A percentile compares a stretch with the other conserved stretches of the same genome.
Conservation (phyloP, 1,140 invertebrate species). For the Drosophila persimilis region DNA sequence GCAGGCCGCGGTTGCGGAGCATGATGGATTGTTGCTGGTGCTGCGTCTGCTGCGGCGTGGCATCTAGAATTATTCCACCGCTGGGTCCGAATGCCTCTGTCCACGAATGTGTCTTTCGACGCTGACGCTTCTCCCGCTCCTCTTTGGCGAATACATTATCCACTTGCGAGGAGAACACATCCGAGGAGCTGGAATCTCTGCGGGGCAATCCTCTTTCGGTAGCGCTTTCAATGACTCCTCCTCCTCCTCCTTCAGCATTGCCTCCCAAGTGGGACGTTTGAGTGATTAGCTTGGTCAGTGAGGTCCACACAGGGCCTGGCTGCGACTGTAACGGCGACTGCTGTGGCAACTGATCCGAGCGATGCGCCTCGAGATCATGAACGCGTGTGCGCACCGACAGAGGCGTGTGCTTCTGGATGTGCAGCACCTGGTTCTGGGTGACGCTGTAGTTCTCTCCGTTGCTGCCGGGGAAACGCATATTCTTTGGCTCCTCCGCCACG, state of each 20-base stretch:
- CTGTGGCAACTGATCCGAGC: constrained; percentile 43
- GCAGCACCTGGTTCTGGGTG: constrained; percentile 93
- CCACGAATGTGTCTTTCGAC: constrained; percentile 80
- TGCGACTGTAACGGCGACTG: constrained; percentile 18
- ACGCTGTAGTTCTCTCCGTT: constrained; percentile 94
- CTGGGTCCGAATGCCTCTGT: constrained; percentile 71
- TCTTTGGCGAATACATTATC: constrained; percentile 90
- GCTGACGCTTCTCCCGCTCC: constrained; percentile 78
- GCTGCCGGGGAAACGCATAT: constrained; percentile 91
- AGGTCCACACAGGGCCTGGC: constrained; percentile 84
- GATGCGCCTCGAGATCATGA: constrained; percentile 76
- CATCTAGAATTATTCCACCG: constrained; percentile 84
- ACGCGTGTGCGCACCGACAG: constrained; percentile 75
- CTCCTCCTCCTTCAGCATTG: constrained; percentile 3
- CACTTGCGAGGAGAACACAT: constrained; percentile 88
- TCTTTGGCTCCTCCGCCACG: constrained; percentile 85
- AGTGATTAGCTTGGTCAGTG: constrained; percentile 82
- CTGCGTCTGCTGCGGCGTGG: constrained; percentile 45
- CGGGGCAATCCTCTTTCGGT: constrained; percentile 15
- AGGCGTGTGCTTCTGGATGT: constrained; percentile 86
- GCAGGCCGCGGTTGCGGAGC: constrained; percentile 49
- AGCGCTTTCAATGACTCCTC: constrained; percentile 1
- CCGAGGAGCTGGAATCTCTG: constrained; percentile 78
- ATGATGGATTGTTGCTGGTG: constrained; percentile 37
- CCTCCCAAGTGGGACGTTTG: constrained; percentile 64